These are phyloP conservation scores for Puffinus mauretanicus DNA, from an alignment of 2,113 vertebrate species.

Conservation along the genomic window DNA sequence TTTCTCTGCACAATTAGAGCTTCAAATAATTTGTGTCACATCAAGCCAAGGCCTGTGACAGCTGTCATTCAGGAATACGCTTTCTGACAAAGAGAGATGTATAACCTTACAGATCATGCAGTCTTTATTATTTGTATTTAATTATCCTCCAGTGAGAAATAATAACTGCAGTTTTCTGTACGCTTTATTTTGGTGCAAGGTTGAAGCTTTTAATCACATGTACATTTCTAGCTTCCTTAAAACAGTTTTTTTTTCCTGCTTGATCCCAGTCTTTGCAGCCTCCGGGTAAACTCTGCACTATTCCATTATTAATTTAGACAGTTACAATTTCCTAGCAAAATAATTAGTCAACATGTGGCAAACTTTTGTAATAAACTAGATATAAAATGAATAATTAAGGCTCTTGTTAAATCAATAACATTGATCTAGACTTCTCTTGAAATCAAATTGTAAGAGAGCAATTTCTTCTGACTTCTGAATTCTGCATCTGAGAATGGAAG, in stretches of 20 bases:
- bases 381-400: conserved; percentile 78
- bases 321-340: conserved; percentile 66
- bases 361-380: conserved; percentile 70
- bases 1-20: conserved; percentile 39
- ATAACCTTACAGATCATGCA: conserved; percentile 38
- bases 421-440: conserved; percentile 61
- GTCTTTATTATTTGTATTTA: conserved; percentile 69
- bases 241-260: neutral
- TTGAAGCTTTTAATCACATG: conserved; percentile 16
- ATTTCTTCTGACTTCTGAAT: conserved; percentile 62
- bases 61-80: conserved; percentile 53
- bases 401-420: conserved; percentile 69
- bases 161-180: conserved; percentile 12
- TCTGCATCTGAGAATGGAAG: conserved; percentile 27
- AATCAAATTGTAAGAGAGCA: conserved; percentile 65
- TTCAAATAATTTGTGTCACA: conserved; percentile 28
- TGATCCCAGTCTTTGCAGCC: conserved; percentile 63
- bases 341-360: conserved; percentile 70
- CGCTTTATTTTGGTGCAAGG: conserved; percentile 41
- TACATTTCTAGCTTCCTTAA: conserved; percentile 42
- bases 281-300: conserved; percentile 62
- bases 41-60: conserved; percentile 46
- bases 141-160: conserved; percentile 62
- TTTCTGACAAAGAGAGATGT: conserved; percentile 38
- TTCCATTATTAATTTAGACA: conserved; percentile 72